A percentile compares a stretch with the other conserved stretches of the same genome.
Evolutionary conservation across 1,140 invertebrate genomes (phyloP).

Genomic region (Eriosoma lanigerum): DNA sequence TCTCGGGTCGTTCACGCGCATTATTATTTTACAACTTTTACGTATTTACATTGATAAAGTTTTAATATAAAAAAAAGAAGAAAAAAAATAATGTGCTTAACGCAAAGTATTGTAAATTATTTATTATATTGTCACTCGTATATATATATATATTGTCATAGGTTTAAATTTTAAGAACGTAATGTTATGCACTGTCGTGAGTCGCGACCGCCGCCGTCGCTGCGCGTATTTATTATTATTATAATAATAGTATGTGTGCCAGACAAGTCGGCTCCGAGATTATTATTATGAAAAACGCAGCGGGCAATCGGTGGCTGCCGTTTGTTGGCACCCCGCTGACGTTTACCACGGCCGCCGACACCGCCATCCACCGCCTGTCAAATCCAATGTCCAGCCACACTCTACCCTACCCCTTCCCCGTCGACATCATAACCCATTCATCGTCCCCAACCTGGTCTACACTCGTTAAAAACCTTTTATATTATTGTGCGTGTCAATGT

Average conservation of each 20-base stretch:
- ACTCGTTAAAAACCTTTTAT: slow-evolving; percentile 35
- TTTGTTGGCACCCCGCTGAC: slow-evolving; percentile 20
- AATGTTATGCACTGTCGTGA: neutral
- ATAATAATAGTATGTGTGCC: neutral
- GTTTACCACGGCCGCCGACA: neutral
- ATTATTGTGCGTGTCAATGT: slow-evolving; percentile 24
- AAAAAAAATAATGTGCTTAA: too few species aligned
- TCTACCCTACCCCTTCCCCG: neutral
- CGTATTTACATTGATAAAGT: too few species aligned
- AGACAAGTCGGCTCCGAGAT: slow-evolving; percentile 42
- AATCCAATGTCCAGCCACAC: slow-evolving; percentile 20
- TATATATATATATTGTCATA: neutral
- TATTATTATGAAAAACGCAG: slow-evolving; percentile 38
- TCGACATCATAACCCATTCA: neutral
- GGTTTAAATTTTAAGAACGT: neutral
- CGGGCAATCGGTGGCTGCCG: slow-evolving; percentile 35
- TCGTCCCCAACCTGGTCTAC: neutral
- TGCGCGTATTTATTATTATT: neutral
- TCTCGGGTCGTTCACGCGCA: too few species aligned
- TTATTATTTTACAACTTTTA: too few species aligned
- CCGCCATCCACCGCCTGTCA: neutral
- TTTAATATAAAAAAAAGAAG: too few species aligned
- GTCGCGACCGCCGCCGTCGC: neutral
- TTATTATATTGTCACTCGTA: neutral
- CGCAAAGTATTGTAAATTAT: neutral